Evolutionary conservation across 1,140 invertebrate genomes (phyloP).

Genomic region (Drosophila sechellia): DNA sequence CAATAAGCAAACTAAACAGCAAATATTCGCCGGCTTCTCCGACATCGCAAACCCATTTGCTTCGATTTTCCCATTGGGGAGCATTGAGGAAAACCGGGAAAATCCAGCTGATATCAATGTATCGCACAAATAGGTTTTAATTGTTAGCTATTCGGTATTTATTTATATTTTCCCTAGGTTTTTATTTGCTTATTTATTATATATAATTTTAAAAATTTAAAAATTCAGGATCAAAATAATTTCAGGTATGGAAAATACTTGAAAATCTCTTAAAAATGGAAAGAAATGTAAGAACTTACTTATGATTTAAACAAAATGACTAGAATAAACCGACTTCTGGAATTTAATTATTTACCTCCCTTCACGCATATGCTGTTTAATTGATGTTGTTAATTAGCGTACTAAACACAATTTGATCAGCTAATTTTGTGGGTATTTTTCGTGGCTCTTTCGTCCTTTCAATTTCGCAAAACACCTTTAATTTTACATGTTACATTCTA

Average conservation of each 20-base stretch:
- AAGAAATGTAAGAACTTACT: no score
- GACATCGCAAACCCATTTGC: conserved; percentile 10
- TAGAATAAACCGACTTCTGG: no score
- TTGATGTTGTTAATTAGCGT: background rate
- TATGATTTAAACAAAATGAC: no score
- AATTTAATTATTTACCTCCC: no score
- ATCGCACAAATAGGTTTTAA: conserved; percentile 11
- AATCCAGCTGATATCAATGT: conserved; percentile 53
- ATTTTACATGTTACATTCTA: conserved; percentile 4
- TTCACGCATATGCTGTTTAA: no score
- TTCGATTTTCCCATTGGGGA: background rate
- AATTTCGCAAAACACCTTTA: background rate
- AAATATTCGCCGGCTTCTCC: conserved; percentile 48
- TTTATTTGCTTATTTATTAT: background rate
- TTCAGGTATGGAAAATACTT: no score
- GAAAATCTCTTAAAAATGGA: no score
- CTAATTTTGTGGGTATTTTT: background rate
- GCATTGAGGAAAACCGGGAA: conserved; percentile 14
- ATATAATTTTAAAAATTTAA: background rate
- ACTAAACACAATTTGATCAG: background rate
- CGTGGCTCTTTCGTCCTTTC: background rate
- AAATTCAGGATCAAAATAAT: no score
- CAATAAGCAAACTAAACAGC: conserved; percentile 77
- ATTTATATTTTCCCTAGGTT: background rate
- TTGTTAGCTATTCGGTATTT: background rate